Conservation (phyloP, 2,113 vertebrate species). For the Pelvicachromis taeniatus region DNA sequence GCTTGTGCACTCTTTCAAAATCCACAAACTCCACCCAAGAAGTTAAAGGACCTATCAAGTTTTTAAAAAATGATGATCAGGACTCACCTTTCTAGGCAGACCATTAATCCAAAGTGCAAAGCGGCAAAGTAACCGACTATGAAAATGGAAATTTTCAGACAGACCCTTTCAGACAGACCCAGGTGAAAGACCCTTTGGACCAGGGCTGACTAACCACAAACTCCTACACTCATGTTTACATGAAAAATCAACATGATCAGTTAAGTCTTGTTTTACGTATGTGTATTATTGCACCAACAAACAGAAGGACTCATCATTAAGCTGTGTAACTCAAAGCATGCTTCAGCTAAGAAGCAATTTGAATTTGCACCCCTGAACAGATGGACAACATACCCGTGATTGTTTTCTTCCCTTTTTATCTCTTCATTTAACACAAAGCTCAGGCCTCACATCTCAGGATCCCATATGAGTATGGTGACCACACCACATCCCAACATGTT, state of each 20-base stretch:
- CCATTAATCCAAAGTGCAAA: background rate
- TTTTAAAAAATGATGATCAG: background rate
- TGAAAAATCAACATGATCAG: background rate
- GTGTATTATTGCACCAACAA: background rate
- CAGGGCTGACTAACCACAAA: background rate
- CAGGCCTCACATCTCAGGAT: background rate
- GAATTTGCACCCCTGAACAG: background rate
- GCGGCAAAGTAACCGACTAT: background rate
- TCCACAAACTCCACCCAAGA: background rate
- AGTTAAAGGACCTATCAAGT: background rate
- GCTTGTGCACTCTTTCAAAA: background rate
- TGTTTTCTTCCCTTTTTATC: background rate
- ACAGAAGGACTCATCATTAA: background rate
- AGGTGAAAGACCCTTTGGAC: background rate
- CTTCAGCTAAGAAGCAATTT: background rate
- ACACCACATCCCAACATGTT: background rate
- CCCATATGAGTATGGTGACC: background rate
- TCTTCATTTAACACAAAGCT: background rate
- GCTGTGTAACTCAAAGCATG: background rate
- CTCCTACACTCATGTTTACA: background rate
- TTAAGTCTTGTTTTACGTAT: background rate
- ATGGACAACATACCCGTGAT: background rate
- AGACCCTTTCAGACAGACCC: background rate
- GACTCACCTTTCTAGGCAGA: background rate
- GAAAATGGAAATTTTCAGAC: background rate